Percentiles rank a stretch among this genome's conserved stretches.
These are phyloP conservation scores for Harpalus rufipes DNA, from an alignment of 2,888 invertebrate genomes.

Conservation along the genomic window DNA sequence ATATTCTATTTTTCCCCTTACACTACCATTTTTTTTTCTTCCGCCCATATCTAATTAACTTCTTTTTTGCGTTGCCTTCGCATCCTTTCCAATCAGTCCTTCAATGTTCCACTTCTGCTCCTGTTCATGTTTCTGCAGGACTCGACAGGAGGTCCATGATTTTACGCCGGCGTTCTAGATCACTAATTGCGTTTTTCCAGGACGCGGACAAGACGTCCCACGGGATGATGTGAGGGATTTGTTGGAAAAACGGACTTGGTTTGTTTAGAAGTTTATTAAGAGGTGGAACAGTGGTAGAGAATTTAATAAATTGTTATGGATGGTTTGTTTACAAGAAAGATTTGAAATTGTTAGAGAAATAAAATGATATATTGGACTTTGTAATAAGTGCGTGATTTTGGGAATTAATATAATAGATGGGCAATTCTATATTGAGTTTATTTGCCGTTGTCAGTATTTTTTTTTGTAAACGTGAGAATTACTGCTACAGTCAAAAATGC, in stretches of 20 bases:
- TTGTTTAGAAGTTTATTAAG: neutral
- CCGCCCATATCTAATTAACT: constrained; percentile 19
- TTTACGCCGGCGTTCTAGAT: neutral
- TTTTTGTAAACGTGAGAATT: no score
- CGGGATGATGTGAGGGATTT: neutral
- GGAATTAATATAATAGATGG: no score
- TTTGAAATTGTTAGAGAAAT: neutral
- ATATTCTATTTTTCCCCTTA: no score
- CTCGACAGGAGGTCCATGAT: no score
- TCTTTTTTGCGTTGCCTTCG: no score
- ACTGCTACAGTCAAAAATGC: no score
- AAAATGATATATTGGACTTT: neutral
- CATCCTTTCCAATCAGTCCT: no score
- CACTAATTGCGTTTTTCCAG: constrained; percentile 35
- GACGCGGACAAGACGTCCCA: constrained; percentile 1
- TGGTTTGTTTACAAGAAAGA: neutral
- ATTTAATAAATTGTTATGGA: neutral
- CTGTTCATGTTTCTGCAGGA: no score
- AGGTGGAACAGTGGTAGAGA: neutral
- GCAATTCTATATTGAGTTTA: no score
- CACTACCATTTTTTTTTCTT: neutral
- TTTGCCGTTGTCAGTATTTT: no score
- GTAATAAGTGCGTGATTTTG: no score
- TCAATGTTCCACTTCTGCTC: no score
- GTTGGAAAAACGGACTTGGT: constrained; percentile 2